These are phyloP conservation scores for Euzophera pinguis DNA, from an alignment of 2,888 invertebrate genomes.

Conservation along the genomic window DNA sequence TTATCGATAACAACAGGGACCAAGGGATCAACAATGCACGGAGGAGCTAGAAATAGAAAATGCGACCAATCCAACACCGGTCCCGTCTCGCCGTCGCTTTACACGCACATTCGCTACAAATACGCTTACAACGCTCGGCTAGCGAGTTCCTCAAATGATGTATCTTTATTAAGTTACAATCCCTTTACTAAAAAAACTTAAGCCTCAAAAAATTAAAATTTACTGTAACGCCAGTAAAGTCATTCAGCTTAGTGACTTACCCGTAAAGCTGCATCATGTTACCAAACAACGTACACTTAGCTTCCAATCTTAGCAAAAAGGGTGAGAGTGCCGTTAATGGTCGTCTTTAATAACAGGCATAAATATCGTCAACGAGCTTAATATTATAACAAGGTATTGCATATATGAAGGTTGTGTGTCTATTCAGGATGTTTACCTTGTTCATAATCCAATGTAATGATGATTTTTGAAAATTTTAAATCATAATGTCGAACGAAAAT, in stretches of 20 bases:
- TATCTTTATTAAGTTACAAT: too few relatives aligned
- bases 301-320: conserved; percentile 52
- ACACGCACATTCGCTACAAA: too few relatives aligned
- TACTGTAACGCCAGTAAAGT: not conserved
- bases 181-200: too few relatives aligned
- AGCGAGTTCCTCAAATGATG: too few relatives aligned
- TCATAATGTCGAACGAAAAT: too few relatives aligned
- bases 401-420: not conserved
- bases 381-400: conserved; percentile 48
- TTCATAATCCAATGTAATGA: not conserved
- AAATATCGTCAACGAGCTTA: conserved; percentile 55
- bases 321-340: conserved; percentile 48
- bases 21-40: too few relatives aligned
- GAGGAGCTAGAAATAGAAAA: too few relatives aligned
- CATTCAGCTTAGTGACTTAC: not conserved
- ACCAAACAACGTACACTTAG: conserved; percentile 11
- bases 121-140: too few relatives aligned
- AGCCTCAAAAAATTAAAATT: not conserved
- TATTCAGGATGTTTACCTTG: not conserved
- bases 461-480: not conserved
- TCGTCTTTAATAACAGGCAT: conserved; percentile 48
- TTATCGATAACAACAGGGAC: too few relatives aligned
- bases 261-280: not conserved
- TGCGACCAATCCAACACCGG: too few relatives aligned
- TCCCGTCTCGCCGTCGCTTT: too few relatives aligned